Evolutionary conservation across 30 jellyfish, hydroid and myxozoan species (phyloP), one percentile per base, ranked within the genome.

Genomic region (Turritopsis dohrnii): DNA sequence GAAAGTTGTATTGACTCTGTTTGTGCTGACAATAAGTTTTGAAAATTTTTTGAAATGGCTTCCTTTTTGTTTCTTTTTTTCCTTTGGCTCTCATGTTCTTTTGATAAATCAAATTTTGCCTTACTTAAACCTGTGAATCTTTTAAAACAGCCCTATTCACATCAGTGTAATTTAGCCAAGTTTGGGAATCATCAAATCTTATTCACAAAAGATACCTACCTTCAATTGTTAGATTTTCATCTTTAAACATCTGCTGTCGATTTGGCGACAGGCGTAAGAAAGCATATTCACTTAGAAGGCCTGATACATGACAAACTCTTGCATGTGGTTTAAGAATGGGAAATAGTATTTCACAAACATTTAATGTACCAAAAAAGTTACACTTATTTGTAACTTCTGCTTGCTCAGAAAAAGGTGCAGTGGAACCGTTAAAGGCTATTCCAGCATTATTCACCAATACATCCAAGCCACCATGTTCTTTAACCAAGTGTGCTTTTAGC

Each of bases 401-500:
- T 79, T 93, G 98, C 28, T 85, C 91, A 17, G 96, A 85, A 80
- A 85, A 91, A 8, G 97, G 96, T 9, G 84, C 83, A 4, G 54
- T 66, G 23, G 89, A 65, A 0, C 71, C 72, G 53, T 84, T 84
- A 76, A 30, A 76, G 21, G 87, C 87, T 22, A 88, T 71, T 3
- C 94, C 98, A 79, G 98, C 98, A 88, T 93, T 93, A 71, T 93
- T 93, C 30, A 93, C 90, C 53, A 93, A 77, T 26, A 93, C 95
- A 83, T 93, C 98, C 19, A 93, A 53, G 29, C 94, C 96, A 18
- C 84, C 89, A 71, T 85, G 90, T 21, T 88, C 84, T 26, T 24
- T 20, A 29, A 76, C 69, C 19, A 93, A 72, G 21, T 86, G 71
- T 21, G 85, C 88, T 28, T 27, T 23, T 27, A 69, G 19, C 22